Evolutionary conservation across 2,888 invertebrate genomes (phyloP).

Genomic region (Cremastinae sp.): DNA sequence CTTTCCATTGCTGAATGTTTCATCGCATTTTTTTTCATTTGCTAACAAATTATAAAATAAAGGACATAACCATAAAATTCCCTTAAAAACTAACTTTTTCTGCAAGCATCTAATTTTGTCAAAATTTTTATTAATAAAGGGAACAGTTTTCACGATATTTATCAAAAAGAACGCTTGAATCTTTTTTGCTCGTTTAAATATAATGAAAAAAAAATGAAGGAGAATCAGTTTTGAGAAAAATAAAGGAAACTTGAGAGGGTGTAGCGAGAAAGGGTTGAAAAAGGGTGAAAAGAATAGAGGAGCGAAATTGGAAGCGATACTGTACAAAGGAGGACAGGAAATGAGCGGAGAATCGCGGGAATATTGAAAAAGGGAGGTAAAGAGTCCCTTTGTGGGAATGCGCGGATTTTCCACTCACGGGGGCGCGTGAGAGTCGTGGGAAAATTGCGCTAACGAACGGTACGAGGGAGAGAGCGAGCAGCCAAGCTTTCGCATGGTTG

Average conservation of each 20-base stretch:
- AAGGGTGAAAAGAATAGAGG: neutral
- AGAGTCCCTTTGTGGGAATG: conserved; percentile 53
- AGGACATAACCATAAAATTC: no score
- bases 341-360: conserved; percentile 38
- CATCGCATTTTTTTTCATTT: no score
- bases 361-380: conserved; percentile 26
- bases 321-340: conserved; percentile 22
- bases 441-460: conserved; percentile 60
- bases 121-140: no score
- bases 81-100: no score
- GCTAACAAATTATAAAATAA: no score
- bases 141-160: no score
- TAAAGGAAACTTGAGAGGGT: neutral
- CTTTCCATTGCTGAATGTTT: no score
- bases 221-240: neutral
- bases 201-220: neutral
- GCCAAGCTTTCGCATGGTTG: conserved; percentile 49
- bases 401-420: conserved; percentile 56
- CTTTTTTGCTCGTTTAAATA: neutral
- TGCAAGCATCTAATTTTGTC: no score
- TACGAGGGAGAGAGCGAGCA: conserved; percentile 42
- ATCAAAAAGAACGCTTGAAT: no score
- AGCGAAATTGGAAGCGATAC: conserved; percentile 25
- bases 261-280: neutral
- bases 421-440: conserved; percentile 56